Conservation (phyloP, 2,888 invertebrate species). For the Capitulum mitella region DNA sequence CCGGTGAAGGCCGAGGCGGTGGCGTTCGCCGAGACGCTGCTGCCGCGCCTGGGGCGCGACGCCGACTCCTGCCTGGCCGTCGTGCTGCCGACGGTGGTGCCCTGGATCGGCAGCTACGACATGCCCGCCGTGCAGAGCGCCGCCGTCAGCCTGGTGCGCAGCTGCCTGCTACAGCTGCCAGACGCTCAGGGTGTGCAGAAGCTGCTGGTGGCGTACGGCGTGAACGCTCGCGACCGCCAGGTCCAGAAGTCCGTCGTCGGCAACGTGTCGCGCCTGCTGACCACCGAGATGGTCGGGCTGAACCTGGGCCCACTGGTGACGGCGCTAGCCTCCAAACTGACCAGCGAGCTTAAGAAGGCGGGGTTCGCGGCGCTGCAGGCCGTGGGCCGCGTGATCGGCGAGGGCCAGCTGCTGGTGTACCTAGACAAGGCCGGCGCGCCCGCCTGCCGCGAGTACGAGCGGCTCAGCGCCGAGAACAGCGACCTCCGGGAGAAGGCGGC, state of each 20-base stretch:
- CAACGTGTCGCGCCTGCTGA: slow-evolving; percentile 45
- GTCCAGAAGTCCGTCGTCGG: slow-evolving; percentile 42
- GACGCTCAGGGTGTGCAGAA: slow-evolving; percentile 44
- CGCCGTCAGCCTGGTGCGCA: slow-evolving; percentile 46
- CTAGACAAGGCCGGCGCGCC: slow-evolving; percentile 34
- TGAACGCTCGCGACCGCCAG: slow-evolving; percentile 42
- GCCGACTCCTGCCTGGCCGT: slow-evolving; percentile 59
- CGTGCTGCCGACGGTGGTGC: slow-evolving; percentile 60
- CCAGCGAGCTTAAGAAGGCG: slow-evolving; percentile 39
- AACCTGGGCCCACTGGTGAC: slow-evolving; percentile 39
- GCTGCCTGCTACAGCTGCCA: slow-evolving; percentile 45
- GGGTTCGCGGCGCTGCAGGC: slow-evolving; percentile 43
- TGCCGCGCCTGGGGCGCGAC: slow-evolving; percentile 62
- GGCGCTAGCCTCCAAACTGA: slow-evolving; percentile 37
- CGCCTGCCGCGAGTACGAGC: slow-evolving; percentile 33
- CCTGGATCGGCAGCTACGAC: slow-evolving; percentile 58
- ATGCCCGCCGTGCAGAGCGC: slow-evolving; percentile 35
- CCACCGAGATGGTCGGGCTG: slow-evolving; percentile 44
- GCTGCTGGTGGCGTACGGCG: slow-evolving; percentile 43
- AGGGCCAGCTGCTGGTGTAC: slow-evolving; percentile 41
- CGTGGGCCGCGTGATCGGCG: slow-evolving; percentile 44
- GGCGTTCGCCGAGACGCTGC: slow-evolving; percentile 66
- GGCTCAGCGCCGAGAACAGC: slow-evolving; percentile 29
- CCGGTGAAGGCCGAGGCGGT: slow-evolving; percentile 75
- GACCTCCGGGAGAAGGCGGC: not conserved